Base-by-base conservation (phyloP, 2,113 vertebrate species). In the Strigops habroptila region DNA sequence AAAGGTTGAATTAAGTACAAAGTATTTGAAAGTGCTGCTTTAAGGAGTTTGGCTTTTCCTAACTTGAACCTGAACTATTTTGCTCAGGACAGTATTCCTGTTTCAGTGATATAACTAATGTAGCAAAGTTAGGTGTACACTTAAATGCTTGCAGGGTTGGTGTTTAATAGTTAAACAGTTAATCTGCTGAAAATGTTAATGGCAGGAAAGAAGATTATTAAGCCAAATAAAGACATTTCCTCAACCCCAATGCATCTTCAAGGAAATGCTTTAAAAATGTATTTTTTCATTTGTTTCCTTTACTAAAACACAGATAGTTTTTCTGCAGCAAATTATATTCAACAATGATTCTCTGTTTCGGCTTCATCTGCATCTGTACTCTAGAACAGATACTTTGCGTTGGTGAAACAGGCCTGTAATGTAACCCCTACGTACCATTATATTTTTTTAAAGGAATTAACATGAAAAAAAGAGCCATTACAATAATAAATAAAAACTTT, bases 401-500 rank as follows among this genome's bases (percentile, higher is more conserved):
- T 93, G 83, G 75, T 93, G 71, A 96, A 97, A 96, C 33, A 94
- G 86, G 68, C 78, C 80, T 94, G 62, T 76, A 97, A 88, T 88
- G 82, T 90, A 94, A 96, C 84, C 79, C 89, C 88, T 89, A 95
- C 41, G 4, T 95, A 95, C 88, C 63, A 87, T 88, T 95, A 82
- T 80, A 89, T 74, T 76, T 94, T 93, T 93, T 95, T n/a, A 84
- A 85, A 94, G 48, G 49, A 93, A 97, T 96, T 96, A 96, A 94
- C 95, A 95, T 88, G 49, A 91, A 80, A 93, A 91, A 95, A 96
- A 91, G 60, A 87, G 49, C 69, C 95, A 96, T 90, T 95, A 84
- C 55, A 91, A 90, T 94, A 92, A 84, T 89, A 96, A 96, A 93
- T 93, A 95, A 13, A 73, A 96, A 94, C 63, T 79, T 59, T 91